These are phyloP conservation scores for Styela clava DNA, from an alignment of 23 tunicate genomes.

Conservation along the genomic window DNA sequence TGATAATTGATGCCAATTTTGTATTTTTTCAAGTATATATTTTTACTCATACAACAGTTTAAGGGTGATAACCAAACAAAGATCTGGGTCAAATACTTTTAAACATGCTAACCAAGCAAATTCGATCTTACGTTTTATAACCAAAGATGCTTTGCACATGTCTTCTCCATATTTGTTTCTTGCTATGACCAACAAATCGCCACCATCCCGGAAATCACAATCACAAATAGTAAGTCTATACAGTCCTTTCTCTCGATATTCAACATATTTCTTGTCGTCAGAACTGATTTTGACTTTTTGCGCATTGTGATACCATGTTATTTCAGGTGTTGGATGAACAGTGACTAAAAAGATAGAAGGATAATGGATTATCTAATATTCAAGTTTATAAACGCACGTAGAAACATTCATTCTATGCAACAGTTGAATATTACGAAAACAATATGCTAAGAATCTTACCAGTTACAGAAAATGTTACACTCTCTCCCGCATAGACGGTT, in stretches of 20 bases:
- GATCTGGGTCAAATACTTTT: no score
- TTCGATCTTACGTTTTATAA: conserved; percentile 69
- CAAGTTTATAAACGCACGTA: no score
- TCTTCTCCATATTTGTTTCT: conserved; percentile 86
- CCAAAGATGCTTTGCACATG: conserved; percentile 74
- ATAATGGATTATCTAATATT: background rate
- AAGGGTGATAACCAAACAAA: no score
- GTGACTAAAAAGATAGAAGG: conserved; percentile 73
- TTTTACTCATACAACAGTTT: no score
- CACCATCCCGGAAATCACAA: conserved; percentile 60
- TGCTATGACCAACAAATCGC: conserved; percentile 70
- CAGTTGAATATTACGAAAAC: no score
- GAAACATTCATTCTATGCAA: no score
- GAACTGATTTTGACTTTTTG: conserved; percentile 32
- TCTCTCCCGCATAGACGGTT: conserved; percentile 69
- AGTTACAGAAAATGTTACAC: conserved; percentile 74
- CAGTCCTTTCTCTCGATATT: conserved; percentile 56
- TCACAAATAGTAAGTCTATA: conserved; percentile 62
- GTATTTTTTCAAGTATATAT: no score
- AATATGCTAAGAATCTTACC: no score
- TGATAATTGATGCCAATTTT: no score
- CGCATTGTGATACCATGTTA: conserved; percentile 92
- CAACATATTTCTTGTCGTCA: conserved; percentile 57
- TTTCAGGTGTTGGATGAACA: conserved; percentile 84
- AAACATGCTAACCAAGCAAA: no score